Evolutionary conservation across 2,113 vertebrate species (phyloP).

Genomic region (Uria aalge): DNA sequence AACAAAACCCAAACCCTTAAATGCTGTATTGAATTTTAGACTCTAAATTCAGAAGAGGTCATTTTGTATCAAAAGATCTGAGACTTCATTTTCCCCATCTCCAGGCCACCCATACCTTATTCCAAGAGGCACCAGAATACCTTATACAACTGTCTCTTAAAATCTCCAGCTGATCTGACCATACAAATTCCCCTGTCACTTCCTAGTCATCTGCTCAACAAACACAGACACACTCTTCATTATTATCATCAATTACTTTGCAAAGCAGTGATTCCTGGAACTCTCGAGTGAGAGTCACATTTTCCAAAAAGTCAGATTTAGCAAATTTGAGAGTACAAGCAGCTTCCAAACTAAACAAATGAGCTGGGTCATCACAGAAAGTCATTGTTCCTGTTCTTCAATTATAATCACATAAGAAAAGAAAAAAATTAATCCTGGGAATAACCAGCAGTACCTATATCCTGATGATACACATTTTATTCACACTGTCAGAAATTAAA

Average conservation of each 20-base stretch:
- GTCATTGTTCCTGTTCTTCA: background rate
- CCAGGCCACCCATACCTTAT: background rate
- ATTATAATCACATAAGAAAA: background rate
- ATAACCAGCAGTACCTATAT: background rate
- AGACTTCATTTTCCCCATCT: background rate
- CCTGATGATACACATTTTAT: background rate
- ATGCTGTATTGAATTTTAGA: background rate
- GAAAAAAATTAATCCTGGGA: background rate
- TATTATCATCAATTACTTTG: background rate
- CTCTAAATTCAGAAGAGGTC: background rate
- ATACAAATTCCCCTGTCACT: background rate
- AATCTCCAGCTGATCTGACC: background rate
- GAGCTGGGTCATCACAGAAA: background rate
- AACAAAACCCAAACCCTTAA: background rate
- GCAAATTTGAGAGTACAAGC: background rate
- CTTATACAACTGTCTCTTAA: background rate
- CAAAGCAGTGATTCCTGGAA: background rate
- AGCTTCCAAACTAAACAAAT: background rate
- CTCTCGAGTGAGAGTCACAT: background rate
- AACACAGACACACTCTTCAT: background rate
- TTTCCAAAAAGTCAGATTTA: background rate
- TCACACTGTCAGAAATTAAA: background rate
- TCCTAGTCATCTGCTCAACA: background rate
- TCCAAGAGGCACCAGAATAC: background rate
- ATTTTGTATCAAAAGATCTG: background rate